Evolutionary conservation across 2,797 vertebrate genomes (phyloP), one percentile per base, ranked within the genome.

Genomic region (Cryptoprocta ferox): DNA sequence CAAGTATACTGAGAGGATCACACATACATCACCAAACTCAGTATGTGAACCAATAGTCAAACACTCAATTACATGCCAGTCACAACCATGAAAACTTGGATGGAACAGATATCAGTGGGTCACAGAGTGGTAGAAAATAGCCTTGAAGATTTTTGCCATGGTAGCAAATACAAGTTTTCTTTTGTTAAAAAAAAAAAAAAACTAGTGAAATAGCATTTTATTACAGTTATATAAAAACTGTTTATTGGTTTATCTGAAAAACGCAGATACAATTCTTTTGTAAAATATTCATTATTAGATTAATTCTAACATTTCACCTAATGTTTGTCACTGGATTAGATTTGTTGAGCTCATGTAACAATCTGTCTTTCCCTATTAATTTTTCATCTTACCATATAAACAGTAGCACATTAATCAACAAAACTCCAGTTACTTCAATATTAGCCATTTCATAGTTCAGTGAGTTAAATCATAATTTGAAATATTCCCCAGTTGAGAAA

Each of bases 51-150:
- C 0, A 5, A 45, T 6, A 95, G 73, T 32, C 81, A 81, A 89
- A 87, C 30, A 91, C 63, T 91, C 92, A 94, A 70, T 96, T 95
- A 75, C n/a, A 32, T 18, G 39, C 66, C 75, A 84, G 28, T 80
- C 76, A 66, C 91, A 95, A 84, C 59, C 89, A 78, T 45, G 75
- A 91, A 87, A 93, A 6, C 39, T 65, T 21, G 39, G 39, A 63
- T 56, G 32, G 53, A 95, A 93, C 53, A 63, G 59, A 97, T 83
- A 87, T 6, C 37, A 94, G 56, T n/a, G 35, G 92, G 80, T 65
- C 4, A 1, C 28, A 89, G 37, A 50, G 14, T 24, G 35, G 12
- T 39, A 86, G 80, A 89, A 96, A 97, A 96, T 66, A 80, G 16
- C 6, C 24, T 45, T 42, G n/a, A 92, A 94, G 16, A 42, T 16